Conservation (phyloP, 23 tunicate species). For the Phallusia fumigata region DNA sequence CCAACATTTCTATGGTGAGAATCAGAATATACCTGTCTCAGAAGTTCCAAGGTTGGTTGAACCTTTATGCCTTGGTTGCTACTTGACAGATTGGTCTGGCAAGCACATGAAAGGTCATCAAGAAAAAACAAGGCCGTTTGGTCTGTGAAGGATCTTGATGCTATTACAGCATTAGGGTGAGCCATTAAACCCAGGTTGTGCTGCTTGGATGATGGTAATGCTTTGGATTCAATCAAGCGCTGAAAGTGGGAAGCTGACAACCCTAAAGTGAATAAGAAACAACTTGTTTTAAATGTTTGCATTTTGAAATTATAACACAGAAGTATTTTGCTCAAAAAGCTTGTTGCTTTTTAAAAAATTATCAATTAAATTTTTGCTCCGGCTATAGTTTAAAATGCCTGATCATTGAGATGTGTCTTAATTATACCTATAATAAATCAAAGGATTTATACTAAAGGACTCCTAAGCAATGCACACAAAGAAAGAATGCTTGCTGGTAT, state of each 20-base stretch:
- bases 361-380: too few species aligned
- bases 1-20: too few species aligned
- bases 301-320: too few species aligned
- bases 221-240: constrained; percentile 59
- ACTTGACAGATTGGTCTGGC: neutral
- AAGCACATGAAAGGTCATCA: constrained; percentile 70
- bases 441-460: too few species aligned
- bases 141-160: constrained; percentile 32
- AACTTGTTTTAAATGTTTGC: too few species aligned
- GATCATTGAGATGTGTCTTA: too few species aligned
- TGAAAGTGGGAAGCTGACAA: constrained; percentile 68
- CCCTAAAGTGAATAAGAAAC: constrained; percentile 12
- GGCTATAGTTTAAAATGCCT: too few species aligned
- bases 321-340: too few species aligned
- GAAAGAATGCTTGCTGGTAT: too few species aligned
- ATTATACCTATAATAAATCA: too few species aligned
- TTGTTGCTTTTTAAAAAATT: too few species aligned
- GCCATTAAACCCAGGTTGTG: constrained; percentile 95
- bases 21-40: constrained; percentile 65
- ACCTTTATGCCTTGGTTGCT: neutral
- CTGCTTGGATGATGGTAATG: constrained; percentile 58
- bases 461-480: too few species aligned
- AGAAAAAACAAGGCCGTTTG: constrained; percentile 50
- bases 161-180: constrained; percentile 82
- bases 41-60: constrained; percentile 61